Evolutionary conservation across 1,140 invertebrate genomes (phyloP), one percentile per base, ranked within the genome.

Genomic region (Odontomachus brunneus): DNA sequence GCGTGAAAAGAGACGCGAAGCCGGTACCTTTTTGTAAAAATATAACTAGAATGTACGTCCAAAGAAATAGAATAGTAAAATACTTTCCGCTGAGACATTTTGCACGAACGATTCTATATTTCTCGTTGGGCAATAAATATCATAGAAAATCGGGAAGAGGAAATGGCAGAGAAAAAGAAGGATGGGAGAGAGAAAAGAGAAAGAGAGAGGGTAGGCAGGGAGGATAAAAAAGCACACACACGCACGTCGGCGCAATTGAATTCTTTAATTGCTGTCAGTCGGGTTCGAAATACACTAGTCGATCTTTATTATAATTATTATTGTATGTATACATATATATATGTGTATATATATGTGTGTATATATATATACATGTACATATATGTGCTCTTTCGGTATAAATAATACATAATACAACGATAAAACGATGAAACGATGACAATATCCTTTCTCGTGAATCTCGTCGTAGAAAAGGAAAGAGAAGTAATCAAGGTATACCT

Each of bases 221-320:
- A 9, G 48, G 60, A 22, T 24, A 12, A 60, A 71, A 22, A 78
- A 65, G 9, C 63, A 22, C n/a, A 49, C 49, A 7, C 3, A 26
- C n/a, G n/a, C n/a, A 2, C 55, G 65, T 87, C 86, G 90, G 90
- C 89, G 87, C 85, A 91, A 88, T 91, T 91, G 88, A 91, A 89
- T 91, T 88, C 85, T 91, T 91, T 91, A 90, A 91, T 91, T 89
- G 88, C 90, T 90, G 84, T 91, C 90, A 91, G 90, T 91, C 90
- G 87, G 88, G 88, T 91, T 91, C 88, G 71, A 90, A 91, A 88
- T 90, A 91, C 89, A 91, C 88, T 91, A 90, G 89, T 90, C 86
- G 84, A 89, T 91, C 62, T 87, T 90, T 86, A 87, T 89, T 84
- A 84, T 86, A 86, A 89, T 91, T 90, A 88, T 89, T 87, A 90